These are phyloP conservation scores for Typhlichthys eigenmanni DNA, from an alignment of 2,797 vertebrate genomes.

Conservation along the genomic window DNA sequence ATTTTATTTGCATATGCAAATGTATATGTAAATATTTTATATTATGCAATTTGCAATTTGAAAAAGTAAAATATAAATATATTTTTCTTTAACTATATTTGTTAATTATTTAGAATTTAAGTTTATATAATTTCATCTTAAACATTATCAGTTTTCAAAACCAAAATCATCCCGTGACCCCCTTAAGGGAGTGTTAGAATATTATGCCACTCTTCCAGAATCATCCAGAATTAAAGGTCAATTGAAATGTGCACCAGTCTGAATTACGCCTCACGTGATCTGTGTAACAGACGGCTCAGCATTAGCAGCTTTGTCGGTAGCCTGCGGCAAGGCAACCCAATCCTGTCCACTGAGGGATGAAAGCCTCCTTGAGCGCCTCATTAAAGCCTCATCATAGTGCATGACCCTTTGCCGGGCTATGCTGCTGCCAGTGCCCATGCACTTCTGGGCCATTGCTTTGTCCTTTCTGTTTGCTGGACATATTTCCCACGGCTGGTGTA, in stretches of 20 bases:
- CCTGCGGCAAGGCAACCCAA: constrained; percentile 18
- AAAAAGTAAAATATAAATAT: no score
- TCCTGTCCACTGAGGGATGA: constrained; percentile 17
- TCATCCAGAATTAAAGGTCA: background rate
- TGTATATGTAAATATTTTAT: no score
- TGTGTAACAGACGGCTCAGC: constrained; percentile 7
- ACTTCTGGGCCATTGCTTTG: constrained; percentile 33
- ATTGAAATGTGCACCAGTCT: background rate
- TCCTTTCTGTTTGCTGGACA: constrained; percentile 40
- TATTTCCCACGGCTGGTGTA: constrained; percentile 47
- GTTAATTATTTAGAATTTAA: no score
- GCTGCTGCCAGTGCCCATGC: constrained; percentile 22
- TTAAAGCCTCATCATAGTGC: constrained; percentile 49
- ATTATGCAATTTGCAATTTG: no score
- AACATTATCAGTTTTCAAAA: background rate
- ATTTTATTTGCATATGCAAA: no score
- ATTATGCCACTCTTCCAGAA: no score
- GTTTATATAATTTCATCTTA: no score
- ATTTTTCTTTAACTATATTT: no score
- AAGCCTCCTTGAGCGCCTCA: constrained; percentile 53
- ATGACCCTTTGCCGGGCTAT: constrained; percentile 3
- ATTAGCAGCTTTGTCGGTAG: background rate
- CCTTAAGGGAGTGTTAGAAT: no score
- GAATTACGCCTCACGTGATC: background rate
- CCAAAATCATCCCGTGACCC: background rate